Base-by-base conservation (phyloP, 2,797 vertebrate genomes). In the Sebastes hopkinsi region DNA sequence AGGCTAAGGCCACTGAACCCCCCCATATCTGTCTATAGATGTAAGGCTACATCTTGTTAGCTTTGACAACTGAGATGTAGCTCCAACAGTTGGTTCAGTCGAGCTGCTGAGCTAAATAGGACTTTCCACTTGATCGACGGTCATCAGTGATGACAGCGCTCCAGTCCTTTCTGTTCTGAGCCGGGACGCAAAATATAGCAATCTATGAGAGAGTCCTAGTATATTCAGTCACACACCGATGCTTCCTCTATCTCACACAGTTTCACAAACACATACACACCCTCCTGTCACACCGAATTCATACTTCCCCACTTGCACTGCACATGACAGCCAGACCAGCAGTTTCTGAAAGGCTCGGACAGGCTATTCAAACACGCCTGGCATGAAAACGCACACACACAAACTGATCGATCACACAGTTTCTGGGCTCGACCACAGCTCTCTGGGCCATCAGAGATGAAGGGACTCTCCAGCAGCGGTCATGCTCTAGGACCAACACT, bases 251-350 rank as follows among this genome's bases (percentile, higher is more conserved):
- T 83, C 79, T 74, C 75, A 78, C 85, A 70, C 86, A 66, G 75
- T 89, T 88, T 83, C 78, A 85, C 79, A 77, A 77, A 73, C 80
- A 54, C 77, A 72, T 27, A 73, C 69, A 84, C 69, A 77, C 55
- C n/a, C 64, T 61, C 54, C 82, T 54, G 85, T 76, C 84, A 84
- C 74, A 84, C 76, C 38, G 85, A 89, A 89, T 87, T 90, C 91
- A 89, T 88, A 92, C 92, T 89, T 92, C 86, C 90, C 81, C 91
- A 87, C 89, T 92, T 65, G 38, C 38, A 29, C 82, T 72, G 87
- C 94, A 94, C 93, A 93, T 95, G 92, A 95, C 94, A 93, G 90
- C 92, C 87, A 92, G 89, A 92, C 90, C 92, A 95, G 93, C 90
- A 93, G 83, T 94, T 96, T 95, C 93, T 94, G 84, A 94, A 92